Base-by-base conservation (phyloP, 2,113 vertebrate species). In the Bos javanicus region DNA sequence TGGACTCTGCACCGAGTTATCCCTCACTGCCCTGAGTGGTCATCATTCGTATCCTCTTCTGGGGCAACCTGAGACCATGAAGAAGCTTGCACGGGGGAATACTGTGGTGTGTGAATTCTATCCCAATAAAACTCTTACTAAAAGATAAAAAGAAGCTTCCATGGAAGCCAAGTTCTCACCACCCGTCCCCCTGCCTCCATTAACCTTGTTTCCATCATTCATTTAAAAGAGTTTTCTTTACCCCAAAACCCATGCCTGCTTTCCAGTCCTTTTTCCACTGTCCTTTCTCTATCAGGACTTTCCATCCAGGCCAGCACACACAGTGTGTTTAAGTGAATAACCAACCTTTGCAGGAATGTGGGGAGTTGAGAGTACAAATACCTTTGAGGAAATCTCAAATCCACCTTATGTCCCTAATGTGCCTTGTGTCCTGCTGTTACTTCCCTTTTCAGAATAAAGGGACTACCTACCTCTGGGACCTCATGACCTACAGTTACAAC, bases 361-460 rank as follows among this genome's bases (percentile, higher is more conserved):
- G 71, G 52, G 64, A 84, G 30, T 0, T 6, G 5, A 26, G 16
- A 33, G 15, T 50, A 52, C 11, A 89, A 60, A 92, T 8, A 88
- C 30, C 33, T 13, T 1, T 56, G 88, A 74, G 74, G 84, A n/a
- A 82, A 82, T 95, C 74, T 11, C 43, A 91, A 57, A n/a, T 59
- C 10, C 26, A 87, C 80, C 36, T 39, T 83, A 28, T 5, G 78
- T 62, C 25, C 54, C 54, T n/a, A 33, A 30, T 9, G 2, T 88
- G 80, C 74, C 50, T 21, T 59, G 26, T 33, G 13, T 84, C 87
- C 46, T 14, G 25, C 1, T 36, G 25, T 43, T 71, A n/a, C 21
- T 76, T 86, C 74, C 80, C 74, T 94, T 90, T 92, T 48, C 33
- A 85, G 57, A 94, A 85, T 94, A 82, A 92, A 84, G 60, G 46